These are phyloP conservation scores for Melopsittacus undulatus DNA, from an alignment of 2,797 vertebrate genomes.

Conservation along the genomic window DNA sequence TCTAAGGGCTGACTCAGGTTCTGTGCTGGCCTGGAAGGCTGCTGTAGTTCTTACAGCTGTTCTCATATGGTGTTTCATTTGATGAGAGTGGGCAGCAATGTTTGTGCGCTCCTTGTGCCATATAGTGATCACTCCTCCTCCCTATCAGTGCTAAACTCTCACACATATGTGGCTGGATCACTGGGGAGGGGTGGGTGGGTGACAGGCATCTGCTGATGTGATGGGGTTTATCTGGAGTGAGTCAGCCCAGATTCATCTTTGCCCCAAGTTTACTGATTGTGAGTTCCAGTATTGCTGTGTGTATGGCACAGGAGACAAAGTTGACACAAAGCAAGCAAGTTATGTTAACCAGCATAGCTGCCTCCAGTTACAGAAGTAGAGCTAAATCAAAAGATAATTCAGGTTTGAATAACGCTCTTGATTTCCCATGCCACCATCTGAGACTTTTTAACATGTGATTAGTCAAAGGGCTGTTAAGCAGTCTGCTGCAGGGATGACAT, in stretches of 20 bases:
- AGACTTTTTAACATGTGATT: not conserved
- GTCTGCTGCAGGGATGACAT: not conserved
- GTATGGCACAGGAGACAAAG: not conserved
- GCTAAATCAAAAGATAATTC: not conserved
- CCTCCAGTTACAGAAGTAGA: not conserved
- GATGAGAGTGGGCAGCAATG: not conserved
- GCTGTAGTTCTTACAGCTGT: not conserved
- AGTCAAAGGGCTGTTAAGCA: not conserved
- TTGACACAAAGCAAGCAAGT: rapidly evolving
- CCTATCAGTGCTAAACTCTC: not conserved
- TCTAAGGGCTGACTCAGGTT: not conserved
- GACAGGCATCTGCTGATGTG: not conserved
- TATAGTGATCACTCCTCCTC: not conserved
- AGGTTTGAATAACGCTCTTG: not conserved
- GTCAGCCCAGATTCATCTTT: not conserved
- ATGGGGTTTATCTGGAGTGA: not conserved
- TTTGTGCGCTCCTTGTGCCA: not conserved
- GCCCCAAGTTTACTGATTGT: rapidly evolving
- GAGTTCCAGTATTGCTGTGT: not conserved
- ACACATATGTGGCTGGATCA: not conserved
- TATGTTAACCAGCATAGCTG: not conserved
- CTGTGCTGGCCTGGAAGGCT: not conserved
- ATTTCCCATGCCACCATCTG: not conserved
- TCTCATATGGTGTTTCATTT: not conserved
- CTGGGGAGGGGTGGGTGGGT: not conserved